These are phyloP conservation scores for Neodiprion fabricii DNA, from an alignment of 1,140 invertebrate genomes.

Conservation along the genomic window DNA sequence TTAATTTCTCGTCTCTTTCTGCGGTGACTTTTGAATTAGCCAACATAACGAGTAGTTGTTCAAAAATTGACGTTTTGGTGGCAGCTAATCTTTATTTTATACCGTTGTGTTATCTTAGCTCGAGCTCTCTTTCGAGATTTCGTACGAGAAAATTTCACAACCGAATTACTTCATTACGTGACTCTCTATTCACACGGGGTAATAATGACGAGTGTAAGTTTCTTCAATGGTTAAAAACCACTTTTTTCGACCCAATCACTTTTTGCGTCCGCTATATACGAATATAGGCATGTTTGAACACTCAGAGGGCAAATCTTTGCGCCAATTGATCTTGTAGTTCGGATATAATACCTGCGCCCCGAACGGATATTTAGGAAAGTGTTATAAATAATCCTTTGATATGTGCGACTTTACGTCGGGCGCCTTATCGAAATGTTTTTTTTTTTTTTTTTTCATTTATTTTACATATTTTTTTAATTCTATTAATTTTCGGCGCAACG, in stretches of 20 bases:
- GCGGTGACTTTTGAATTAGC: constrained; percentile 7
- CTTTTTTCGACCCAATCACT: not conserved
- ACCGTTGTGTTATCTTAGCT: constrained; percentile 3
- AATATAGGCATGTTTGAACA: no score
- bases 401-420: no score
- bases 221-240: not conserved
- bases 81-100: constrained; percentile 5
- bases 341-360: no score
- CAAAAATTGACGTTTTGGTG: constrained; percentile 16
- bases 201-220: constrained; percentile 1
- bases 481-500: no score
- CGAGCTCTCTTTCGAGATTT: not conserved
- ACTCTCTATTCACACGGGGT: not conserved
- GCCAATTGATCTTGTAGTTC: no score
- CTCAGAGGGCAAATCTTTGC: no score
- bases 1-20: not conserved
- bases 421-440: no score
- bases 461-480: no score
- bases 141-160: constrained; percentile 13
- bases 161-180: not conserved
- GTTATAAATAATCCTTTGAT: no score
- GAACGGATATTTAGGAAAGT: no score
- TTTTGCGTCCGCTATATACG: no score
- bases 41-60: constrained; percentile 11
- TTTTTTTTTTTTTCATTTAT: no score